A percentile compares a stretch with the other conserved stretches of the same genome.
phyloP scores from a whole-genome alignment of 2,797 vertebrate genomes.

The Urosaurus nigricauda region DNA sequence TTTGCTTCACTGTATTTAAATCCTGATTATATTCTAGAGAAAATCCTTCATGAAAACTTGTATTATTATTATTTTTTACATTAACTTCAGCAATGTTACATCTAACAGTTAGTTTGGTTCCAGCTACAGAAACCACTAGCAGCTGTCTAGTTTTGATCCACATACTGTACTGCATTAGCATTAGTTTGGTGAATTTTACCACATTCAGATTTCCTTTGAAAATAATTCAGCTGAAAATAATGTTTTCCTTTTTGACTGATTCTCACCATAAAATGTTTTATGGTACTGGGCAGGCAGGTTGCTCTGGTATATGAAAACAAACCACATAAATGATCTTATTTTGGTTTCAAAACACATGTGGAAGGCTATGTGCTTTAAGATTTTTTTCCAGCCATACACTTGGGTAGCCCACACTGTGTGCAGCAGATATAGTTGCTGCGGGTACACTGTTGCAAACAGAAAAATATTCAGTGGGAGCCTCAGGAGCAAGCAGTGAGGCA shows the following conservation, averaged over 20 bases:
- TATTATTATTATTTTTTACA: neutral
- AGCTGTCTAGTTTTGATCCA: neutral
- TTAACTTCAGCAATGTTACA: neutral
- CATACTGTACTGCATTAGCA: neutral
- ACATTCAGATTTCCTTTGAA: neutral
- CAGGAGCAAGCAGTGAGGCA: neutral
- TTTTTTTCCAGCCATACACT: slow-evolving; percentile 11
- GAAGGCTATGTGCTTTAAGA: slow-evolving; percentile 23
- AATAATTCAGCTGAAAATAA: neutral
- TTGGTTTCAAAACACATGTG: neutral
- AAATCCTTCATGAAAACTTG: neutral
- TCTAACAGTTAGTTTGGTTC: slow-evolving; percentile 19
- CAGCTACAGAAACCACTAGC: neutral
- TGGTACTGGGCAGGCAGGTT: slow-evolving; percentile 12
- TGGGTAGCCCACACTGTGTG: neutral
- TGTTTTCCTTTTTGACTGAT: slow-evolving; percentile 8
- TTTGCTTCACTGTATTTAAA: neutral
- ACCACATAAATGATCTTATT: neutral
- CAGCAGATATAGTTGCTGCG: neutral
- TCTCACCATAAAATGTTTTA: slow-evolving; percentile 14
- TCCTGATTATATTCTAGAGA: neutral
- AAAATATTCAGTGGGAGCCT: neutral
- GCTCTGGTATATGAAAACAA: slow-evolving; percentile 20
- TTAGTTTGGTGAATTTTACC: neutral
- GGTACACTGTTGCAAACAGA: neutral